phyloP scores from a whole-genome alignment of 2,797 vertebrate species.

The Chromobotia macracanthus region DNA sequence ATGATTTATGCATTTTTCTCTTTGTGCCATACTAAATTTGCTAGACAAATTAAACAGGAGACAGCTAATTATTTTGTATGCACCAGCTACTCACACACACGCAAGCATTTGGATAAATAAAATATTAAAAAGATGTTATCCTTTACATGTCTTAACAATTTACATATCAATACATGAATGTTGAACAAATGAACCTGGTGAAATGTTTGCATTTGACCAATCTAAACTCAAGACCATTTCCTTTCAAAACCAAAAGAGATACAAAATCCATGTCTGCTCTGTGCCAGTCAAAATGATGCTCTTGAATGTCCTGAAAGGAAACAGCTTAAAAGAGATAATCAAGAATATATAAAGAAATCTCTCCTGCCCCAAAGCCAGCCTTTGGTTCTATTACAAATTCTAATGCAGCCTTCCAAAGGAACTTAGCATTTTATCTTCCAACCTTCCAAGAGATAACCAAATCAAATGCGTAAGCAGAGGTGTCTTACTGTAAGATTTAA shows the following conservation, averaged over 20 bases:
- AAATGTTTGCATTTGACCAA: slow-evolving; percentile 37
- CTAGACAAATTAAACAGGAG: too few species aligned
- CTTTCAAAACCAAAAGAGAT: slow-evolving; percentile 48
- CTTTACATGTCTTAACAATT: background rate
- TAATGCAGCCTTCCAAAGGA: slow-evolving; percentile 74
- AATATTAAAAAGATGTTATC: background rate
- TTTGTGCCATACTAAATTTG: too few species aligned
- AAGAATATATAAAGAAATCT: slow-evolving; percentile 77
- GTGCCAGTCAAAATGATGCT: slow-evolving; percentile 65
- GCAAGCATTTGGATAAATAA: background rate
- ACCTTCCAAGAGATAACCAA: slow-evolving; percentile 60
- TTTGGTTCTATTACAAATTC: slow-evolving; percentile 82
- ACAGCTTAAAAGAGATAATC: slow-evolving; percentile 85
- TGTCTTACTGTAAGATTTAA: slow-evolving; percentile 7
- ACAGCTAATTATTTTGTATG: background rate
- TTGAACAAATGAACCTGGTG: background rate
- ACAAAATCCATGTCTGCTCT: slow-evolving; percentile 46
- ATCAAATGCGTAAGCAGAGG: slow-evolving; percentile 1
- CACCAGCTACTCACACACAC: background rate
- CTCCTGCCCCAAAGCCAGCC: slow-evolving; percentile 70
- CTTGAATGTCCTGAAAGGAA: slow-evolving; percentile 78
- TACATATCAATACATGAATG: slow-evolving; percentile 18
- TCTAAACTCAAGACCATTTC: slow-evolving; percentile 30
- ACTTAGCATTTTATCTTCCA: slow-evolving; percentile 68
- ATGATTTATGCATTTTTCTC: too few species aligned